Conservation (phyloP, 1,140 invertebrate genomes). For the Chelonus insularis region DNA sequence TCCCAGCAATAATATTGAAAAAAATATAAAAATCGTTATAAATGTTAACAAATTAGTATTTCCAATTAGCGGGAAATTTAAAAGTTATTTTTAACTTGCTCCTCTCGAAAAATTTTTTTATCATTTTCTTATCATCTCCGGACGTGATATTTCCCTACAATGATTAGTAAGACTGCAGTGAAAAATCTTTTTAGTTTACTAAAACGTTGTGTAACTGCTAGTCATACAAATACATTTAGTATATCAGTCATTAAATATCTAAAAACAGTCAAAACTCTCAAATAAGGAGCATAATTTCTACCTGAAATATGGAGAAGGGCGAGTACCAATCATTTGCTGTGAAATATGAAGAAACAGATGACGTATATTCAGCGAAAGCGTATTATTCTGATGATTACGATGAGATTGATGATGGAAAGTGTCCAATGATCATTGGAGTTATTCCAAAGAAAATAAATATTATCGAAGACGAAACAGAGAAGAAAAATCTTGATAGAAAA, state of each 20-base stretch:
- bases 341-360: neutral
- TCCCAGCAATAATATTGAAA: too few relatives aligned
- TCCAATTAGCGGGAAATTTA: too few relatives aligned
- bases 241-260: neutral
- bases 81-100: neutral
- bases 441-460: slow-evolving; percentile 10
- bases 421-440: slow-evolving; percentile 25
- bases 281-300: too few relatives aligned
- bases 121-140: neutral
- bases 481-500: neutral
- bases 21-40: too few relatives aligned
- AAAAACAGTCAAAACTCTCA: neutral
- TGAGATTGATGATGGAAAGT: neutral
- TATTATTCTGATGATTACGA: too few relatives aligned
- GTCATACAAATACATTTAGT: too few relatives aligned
- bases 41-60: too few relatives aligned
- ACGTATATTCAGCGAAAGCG: too few relatives aligned
- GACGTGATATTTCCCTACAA: neutral
- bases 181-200: neutral
- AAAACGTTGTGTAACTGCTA: too few relatives aligned
- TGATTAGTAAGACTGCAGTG: neutral
- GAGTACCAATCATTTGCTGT: neutral
- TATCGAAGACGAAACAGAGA: neutral
- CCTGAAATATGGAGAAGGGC: neutral
- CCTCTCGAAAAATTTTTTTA: neutral